These are phyloP conservation scores for Vicugna pacos DNA, from an alignment of 2,113 vertebrate genomes.

Conservation along the genomic window DNA sequence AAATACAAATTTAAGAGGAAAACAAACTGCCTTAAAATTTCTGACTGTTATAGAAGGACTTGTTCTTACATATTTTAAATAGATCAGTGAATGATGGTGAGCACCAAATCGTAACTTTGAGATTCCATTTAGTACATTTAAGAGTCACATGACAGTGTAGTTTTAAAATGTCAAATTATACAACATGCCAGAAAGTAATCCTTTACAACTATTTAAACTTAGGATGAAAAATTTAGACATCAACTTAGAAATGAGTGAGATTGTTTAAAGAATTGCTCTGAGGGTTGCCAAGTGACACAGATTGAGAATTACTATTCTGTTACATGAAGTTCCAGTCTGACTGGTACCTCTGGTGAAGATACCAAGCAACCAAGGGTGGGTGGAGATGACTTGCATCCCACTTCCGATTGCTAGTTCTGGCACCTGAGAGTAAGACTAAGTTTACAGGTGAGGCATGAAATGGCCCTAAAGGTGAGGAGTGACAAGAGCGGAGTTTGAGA, in stretches of 20 bases:
- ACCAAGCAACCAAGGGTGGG: background rate
- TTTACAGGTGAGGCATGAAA: background rate
- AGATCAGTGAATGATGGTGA: background rate
- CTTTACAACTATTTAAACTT: background rate
- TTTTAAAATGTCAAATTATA: background rate
- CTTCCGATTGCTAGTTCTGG: background rate
- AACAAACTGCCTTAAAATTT: background rate
- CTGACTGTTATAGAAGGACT: background rate
- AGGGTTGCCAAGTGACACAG: background rate
- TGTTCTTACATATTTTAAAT: background rate
- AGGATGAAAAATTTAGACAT: background rate
- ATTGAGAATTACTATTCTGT: background rate
- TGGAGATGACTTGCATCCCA: background rate
- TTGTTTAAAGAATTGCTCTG: background rate
- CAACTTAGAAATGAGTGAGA: background rate
- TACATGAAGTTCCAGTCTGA: background rate
- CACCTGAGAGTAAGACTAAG: background rate
- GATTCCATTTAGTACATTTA: background rate
- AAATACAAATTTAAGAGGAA: constrained; percentile 13
- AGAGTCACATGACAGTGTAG: background rate
- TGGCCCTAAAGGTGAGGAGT: background rate
- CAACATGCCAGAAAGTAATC: background rate
- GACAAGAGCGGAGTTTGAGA: background rate
- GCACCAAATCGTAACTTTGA: background rate
- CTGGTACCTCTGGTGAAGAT: background rate